phyloP scores from a whole-genome alignment of 2,113 vertebrate genomes.

The Sylvilagus bachmani region DNA sequence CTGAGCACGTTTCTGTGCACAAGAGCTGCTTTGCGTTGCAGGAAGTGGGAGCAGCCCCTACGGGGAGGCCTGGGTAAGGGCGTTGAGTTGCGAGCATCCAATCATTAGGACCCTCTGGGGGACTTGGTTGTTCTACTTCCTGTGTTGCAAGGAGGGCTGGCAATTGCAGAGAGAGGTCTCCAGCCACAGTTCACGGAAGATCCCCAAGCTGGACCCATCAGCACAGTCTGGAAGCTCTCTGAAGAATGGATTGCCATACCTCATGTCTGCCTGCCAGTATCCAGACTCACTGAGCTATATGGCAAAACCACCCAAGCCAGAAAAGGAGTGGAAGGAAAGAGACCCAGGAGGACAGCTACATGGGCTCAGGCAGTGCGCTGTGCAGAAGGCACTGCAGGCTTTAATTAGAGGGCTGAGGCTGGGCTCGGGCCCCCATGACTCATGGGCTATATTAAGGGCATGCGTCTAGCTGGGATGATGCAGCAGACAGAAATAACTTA shows the following conservation, averaged over 20 bases:
- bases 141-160: neutral
- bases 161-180: neutral
- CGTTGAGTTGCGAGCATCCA: neutral
- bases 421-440: neutral
- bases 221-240: neutral
- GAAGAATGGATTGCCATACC: neutral
- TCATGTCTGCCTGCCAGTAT: fast-evolving
- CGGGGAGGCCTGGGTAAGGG: neutral
- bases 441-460: slow-evolving; percentile 45
- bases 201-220: neutral
- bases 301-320: slow-evolving; percentile 49
- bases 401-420: slow-evolving; percentile 56
- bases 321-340: neutral
- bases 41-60: neutral
- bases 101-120: neutral
- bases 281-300: neutral
- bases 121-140: neutral
- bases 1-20: neutral
- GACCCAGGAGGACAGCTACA: neutral
- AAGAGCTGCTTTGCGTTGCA: neutral
- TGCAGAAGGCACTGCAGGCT: slow-evolving; percentile 33
- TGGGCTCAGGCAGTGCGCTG: neutral
- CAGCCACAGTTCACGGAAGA: neutral
- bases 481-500: slow-evolving; percentile 38
- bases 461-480: slow-evolving; percentile 38